Percentiles rank a stretch among this genome's conserved stretches.
These are phyloP conservation scores for Delichon dasypus DNA, from an alignment of 2,797 vertebrate genomes.

Conservation along the genomic window DNA sequence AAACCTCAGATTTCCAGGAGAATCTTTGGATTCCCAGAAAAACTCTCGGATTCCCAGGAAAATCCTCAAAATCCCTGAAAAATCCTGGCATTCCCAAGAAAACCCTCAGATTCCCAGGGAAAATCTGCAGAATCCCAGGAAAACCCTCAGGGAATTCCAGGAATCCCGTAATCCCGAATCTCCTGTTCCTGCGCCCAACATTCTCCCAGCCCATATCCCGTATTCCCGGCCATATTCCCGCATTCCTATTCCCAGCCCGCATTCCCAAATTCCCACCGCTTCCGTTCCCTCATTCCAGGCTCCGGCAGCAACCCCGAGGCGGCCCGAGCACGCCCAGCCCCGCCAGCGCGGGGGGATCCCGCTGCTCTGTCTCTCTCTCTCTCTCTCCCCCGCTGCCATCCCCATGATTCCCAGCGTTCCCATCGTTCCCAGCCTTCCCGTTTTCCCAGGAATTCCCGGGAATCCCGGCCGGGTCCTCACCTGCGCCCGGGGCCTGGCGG, in stretches of 20 bases:
- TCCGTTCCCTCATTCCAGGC: background rate
- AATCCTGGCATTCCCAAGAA: background rate
- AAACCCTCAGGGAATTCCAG: background rate
- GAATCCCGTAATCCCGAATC: background rate
- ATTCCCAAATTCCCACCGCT: background rate
- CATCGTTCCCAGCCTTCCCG: background rate
- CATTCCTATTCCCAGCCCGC: background rate
- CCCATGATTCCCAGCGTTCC: background rate
- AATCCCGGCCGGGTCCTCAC: background rate
- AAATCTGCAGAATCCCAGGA: background rate
- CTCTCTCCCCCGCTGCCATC: fast-evolving
- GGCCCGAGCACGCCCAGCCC: background rate
- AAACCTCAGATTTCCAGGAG: too few species aligned
- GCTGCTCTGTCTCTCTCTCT: background rate
- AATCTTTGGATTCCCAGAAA: background rate
- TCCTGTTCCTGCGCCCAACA: fast-evolving
- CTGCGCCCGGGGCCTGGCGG: background rate
- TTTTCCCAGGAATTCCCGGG: background rate
- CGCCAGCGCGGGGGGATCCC: background rate
- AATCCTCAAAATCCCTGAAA: too few species aligned
- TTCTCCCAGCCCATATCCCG: background rate
- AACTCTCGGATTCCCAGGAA: background rate
- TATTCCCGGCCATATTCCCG: background rate
- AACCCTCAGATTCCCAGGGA: background rate
- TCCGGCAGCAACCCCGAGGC: background rate